These are phyloP conservation scores for Parotocinclus haroldoi DNA, from an alignment of 2,797 vertebrate genomes.

Conservation along the genomic window DNA sequence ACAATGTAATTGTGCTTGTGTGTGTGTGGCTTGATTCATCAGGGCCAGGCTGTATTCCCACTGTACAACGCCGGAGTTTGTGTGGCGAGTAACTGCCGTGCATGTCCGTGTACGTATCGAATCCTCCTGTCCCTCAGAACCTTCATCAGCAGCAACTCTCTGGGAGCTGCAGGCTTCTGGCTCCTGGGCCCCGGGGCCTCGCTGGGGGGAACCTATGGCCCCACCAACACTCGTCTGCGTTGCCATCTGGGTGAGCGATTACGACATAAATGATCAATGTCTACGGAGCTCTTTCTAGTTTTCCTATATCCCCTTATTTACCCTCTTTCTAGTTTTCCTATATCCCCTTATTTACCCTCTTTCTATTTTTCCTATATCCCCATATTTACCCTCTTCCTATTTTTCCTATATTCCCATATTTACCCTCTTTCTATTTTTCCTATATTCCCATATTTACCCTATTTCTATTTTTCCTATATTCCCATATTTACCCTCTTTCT, in stretches of 20 bases:
- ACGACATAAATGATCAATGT: no score
- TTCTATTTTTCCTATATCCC: no score
- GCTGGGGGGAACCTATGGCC: conserved; percentile 79
- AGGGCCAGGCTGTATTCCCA: conserved; percentile 77
- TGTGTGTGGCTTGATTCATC: conserved; percentile 38
- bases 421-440: no score
- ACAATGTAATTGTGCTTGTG: not conserved
- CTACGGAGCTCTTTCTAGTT: no score
- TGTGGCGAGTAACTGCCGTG: conserved; percentile 79
- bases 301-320: no score
- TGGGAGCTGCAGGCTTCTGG: conserved; percentile 83
- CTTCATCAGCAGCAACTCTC: conserved; percentile 82
- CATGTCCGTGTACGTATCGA: conserved; percentile 77
- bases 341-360: no score
- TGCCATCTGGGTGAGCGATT: conserved; percentile 82
- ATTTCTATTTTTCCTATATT: no score
- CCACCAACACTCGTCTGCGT: conserved; percentile 80
- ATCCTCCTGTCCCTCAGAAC: conserved; percentile 79
- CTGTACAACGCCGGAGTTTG: conserved; percentile 79
- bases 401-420: no score
- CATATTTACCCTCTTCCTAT: no score
- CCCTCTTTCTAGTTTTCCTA: no score
- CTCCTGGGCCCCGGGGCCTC: conserved; percentile 78
- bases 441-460: no score
- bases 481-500: no score